A percentile compares a stretch with the other conserved stretches of the same genome.
phyloP scores from a whole-genome alignment of 2,113 vertebrate genomes.

The Cololabis saira region DNA sequence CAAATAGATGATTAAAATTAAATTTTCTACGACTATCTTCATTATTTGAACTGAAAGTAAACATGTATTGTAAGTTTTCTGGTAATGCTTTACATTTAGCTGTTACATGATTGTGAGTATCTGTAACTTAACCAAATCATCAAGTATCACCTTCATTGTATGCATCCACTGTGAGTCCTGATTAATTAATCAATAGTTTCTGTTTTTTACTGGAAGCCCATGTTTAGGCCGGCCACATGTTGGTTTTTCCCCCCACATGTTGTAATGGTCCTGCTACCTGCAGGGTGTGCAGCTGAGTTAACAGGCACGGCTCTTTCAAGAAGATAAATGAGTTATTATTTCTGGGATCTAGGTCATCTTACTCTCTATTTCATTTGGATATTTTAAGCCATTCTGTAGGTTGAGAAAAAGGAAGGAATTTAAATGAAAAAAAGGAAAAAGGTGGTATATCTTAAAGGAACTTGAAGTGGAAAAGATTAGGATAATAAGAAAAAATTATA shows the following conservation, averaged over 20 bases:
- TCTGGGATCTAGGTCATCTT: constrained; percentile 78
- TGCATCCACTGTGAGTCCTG: constrained; percentile 7
- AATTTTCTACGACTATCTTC: too few species aligned
- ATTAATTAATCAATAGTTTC: constrained; percentile 4
- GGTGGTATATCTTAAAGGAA: too few species aligned
- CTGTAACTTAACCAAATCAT: too few species aligned
- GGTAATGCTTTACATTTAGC: too few species aligned
- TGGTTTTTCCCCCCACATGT: constrained; percentile 12
- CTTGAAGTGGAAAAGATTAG: too few species aligned
- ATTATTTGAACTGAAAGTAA: too few species aligned
- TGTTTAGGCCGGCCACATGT: neutral
- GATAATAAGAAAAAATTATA: too few species aligned
- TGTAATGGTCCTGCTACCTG: constrained; percentile 26
- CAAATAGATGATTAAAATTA: too few species aligned
- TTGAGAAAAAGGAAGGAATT: constrained; percentile 32
- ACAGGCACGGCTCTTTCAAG: constrained; percentile 24
- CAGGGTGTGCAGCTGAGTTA: constrained; percentile 58
- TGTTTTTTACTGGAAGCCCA: constrained; percentile 1
- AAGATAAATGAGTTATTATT: constrained; percentile 69
- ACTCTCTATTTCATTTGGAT: constrained; percentile 54
- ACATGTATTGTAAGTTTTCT: too few species aligned
- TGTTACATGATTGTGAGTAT: too few species aligned
- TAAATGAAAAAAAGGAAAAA: constrained; percentile 60
- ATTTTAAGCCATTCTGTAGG: constrained; percentile 51
- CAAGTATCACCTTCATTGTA: constrained; percentile 5